Evolutionary conservation across 2,888 invertebrate species (phyloP), one percentile per base, ranked within the genome.

Genomic region (Zaprionus obscuricornis): DNA sequence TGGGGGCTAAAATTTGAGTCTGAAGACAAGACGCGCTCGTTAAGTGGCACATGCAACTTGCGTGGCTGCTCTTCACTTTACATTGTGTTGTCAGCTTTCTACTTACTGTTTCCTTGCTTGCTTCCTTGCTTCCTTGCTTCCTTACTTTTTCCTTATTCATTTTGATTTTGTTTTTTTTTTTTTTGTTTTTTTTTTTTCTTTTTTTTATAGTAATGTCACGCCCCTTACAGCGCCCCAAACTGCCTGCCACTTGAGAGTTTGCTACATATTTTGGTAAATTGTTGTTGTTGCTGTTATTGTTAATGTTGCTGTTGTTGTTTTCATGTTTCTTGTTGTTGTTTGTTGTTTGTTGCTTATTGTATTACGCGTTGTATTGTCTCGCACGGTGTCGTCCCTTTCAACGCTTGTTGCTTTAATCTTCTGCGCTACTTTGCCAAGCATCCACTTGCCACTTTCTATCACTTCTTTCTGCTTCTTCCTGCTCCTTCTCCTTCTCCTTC

Each of bases 361-460:
- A 66, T 79, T 83, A 75, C 51, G 46, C 33, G 36, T 37, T 66
- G 73, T 65, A 72, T 76, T 75, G 79, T 83, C 45, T 56, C 33
- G 18, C 16, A 8, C 10, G 60, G 43, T 22, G 39, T 55, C 10
- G 29, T 27, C 11, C 37, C 67, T 40, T 46, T 49, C 62, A 49
- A 33, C 33, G 71, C 64, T 71, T 85, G 82, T 77, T 74, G 82
- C 78, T 77, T 84, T 84, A 81, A 84, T 81, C 82, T 66, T 52
- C 24, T 2, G 17, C 16, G 2, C 13, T 8, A 40, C n/a, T 37
- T 20, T n/a, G 3, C 5, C 22, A n/a, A n/a, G n/a, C n/a, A n/a
- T 20, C 16, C 4, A 6, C 33, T 16, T 10, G 8, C 16, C 5
- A 13, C 16, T 29, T 2, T 1, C 29, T 4, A 14, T 4, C 18